Conservation (phyloP, 1,140 invertebrate species). For the Temnothorax nylanderi region DNA sequence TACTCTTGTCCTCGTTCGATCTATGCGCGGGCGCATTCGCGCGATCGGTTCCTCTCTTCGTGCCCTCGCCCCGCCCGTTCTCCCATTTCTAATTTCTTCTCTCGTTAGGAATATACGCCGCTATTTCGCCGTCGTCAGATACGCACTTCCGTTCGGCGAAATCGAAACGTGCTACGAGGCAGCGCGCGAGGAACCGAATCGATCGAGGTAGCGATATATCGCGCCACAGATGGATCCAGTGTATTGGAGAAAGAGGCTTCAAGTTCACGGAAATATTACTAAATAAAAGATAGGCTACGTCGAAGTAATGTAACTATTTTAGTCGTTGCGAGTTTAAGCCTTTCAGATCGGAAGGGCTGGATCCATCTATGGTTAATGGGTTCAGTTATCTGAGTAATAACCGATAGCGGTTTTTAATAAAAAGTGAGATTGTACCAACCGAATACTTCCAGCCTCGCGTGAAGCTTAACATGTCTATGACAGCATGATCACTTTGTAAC, state of each 20-base stretch:
- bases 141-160: constrained; percentile 32
- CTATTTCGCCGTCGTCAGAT: constrained; percentile 20
- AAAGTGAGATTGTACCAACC: neutral
- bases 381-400: neutral
- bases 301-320: neutral
- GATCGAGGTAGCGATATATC: neutral
- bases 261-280: neutral
- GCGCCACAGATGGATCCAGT: neutral
- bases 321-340: neutral
- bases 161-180: neutral
- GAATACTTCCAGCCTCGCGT: neutral
- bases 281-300: constrained; percentile 7
- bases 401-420: neutral
- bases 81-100: constrained; percentile 19
- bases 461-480: neutral
- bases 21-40: constrained; percentile 26
- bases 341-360: neutral
- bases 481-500: neutral
- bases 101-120: constrained; percentile 29
- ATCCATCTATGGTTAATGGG: neutral
- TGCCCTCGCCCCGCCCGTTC: neutral
- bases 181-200: neutral
- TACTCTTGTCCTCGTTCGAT: constrained; percentile 51
- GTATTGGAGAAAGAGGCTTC: neutral
- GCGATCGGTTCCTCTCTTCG: constrained; percentile 37